A percentile compares a stretch with the other conserved stretches of the same genome.
These are phyloP conservation scores for Acleris sparsana DNA, from an alignment of 2,888 invertebrate species.

Conservation along the genomic window DNA sequence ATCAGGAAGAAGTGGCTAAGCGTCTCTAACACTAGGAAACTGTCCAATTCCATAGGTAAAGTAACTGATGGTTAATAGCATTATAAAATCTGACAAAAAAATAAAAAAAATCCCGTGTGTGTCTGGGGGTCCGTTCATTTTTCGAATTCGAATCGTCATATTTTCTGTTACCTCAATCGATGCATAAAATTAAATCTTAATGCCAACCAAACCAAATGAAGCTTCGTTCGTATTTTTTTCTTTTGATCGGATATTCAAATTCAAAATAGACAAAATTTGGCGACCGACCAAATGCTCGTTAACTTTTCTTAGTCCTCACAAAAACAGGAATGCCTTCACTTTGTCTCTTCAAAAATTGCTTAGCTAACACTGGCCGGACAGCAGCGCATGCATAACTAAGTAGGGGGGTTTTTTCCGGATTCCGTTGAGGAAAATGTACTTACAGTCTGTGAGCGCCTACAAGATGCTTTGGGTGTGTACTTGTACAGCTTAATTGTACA, in stretches of 20 bases:
- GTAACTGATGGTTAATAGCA: background rate
- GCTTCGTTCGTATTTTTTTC: background rate
- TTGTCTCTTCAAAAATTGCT: slow-evolving; percentile 4
- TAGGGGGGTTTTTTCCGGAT: background rate
- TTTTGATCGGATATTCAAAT: background rate
- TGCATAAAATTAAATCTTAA: too few species aligned
- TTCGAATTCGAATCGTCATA: too few species aligned
- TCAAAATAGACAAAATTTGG: slow-evolving; percentile 1
- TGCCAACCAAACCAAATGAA: background rate
- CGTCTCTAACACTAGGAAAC: slow-evolving; percentile 84
- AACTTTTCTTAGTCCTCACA: background rate
- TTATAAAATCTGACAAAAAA: too few species aligned
- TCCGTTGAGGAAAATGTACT: background rate
- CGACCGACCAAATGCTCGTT: background rate
- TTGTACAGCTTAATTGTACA: too few species aligned
- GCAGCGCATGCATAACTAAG: slow-evolving; percentile 1
- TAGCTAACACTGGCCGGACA: background rate
- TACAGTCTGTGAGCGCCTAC: too few species aligned
- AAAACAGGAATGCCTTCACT: background rate
- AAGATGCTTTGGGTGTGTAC: too few species aligned
- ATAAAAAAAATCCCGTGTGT: too few species aligned
- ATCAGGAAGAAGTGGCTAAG: slow-evolving; percentile 80
- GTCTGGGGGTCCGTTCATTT: too few species aligned
- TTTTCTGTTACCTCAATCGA: too few species aligned
- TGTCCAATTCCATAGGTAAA: slow-evolving; percentile 86